These are phyloP conservation scores for Limnothrissa miodon DNA, from an alignment of 2,113 vertebrate genomes.

Conservation along the genomic window DNA sequence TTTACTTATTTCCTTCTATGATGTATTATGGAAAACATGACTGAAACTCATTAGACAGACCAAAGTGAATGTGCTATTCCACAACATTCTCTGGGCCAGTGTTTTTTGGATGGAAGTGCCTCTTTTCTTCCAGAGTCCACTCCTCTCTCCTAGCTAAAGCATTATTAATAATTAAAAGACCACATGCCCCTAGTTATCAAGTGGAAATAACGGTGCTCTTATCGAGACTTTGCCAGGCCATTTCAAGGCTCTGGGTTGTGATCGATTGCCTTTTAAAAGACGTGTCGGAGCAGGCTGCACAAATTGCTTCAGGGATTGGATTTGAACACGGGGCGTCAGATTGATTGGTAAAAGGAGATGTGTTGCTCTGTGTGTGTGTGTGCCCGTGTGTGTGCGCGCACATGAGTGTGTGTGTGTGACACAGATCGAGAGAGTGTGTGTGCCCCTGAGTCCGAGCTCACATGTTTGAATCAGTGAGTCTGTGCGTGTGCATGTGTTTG, in stretches of 20 bases:
- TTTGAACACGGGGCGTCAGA: slow-evolving; percentile 13
- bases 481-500: background rate
- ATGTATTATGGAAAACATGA: background rate
- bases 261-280: slow-evolving; percentile 28
- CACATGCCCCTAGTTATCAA: slow-evolving; percentile 28
- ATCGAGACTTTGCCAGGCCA: slow-evolving; percentile 11
- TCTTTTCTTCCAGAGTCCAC: background rate
- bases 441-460: too few species aligned
- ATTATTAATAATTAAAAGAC: slow-evolving; percentile 32
- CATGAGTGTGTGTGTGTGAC: background rate
- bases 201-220: slow-evolving; percentile 20
- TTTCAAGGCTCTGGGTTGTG: slow-evolving; percentile 30
- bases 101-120: background rate
- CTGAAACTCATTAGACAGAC: background rate
- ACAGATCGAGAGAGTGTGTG: too few species aligned
- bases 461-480: too few species aligned
- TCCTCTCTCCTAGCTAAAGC: slow-evolving; percentile 9
- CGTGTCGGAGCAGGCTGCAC: slow-evolving; percentile 20
- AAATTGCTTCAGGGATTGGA: slow-evolving; percentile 22
- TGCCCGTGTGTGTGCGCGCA: background rate
- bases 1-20: background rate
- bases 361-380: background rate
- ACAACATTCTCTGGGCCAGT: slow-evolving; percentile 1
- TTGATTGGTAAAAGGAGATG: slow-evolving; percentile 24
- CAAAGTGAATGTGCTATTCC: background rate